phyloP scores from a whole-genome alignment of 2,797 vertebrate genomes.

The Oryzias dopingdopingensis region DNA sequence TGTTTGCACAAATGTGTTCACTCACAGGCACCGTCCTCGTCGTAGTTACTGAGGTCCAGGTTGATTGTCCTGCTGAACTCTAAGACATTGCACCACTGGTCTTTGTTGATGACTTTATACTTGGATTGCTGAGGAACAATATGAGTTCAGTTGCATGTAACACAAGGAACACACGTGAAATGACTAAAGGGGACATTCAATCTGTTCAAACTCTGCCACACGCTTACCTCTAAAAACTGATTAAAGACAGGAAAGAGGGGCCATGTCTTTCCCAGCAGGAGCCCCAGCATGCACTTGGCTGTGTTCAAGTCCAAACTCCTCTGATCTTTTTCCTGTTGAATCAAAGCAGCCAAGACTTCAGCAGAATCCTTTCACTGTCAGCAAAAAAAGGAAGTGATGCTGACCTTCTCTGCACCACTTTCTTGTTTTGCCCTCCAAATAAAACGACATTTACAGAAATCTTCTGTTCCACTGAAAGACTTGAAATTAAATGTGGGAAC shows the following conservation, averaged over 20 bases:
- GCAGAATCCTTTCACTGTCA: conserved; percentile 7
- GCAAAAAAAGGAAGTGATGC: too few relatives aligned
- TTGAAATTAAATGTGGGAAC: background rate
- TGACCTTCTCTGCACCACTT: too few relatives aligned
- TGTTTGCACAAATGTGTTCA: conserved; percentile 33
- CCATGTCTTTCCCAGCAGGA: conserved; percentile 98
- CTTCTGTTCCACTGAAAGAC: conserved; percentile 2
- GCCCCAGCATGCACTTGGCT: conserved; percentile 98
- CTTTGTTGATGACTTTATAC: conserved; percentile 99
- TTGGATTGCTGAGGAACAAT: conserved; percentile 90
- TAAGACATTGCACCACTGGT: conserved; percentile 99
- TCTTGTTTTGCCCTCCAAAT: too few relatives aligned
- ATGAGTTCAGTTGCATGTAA: background rate
- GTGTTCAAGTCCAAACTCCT: conserved; percentile 99
- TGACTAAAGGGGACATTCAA: background rate
- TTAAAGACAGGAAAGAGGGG: conserved; percentile 98
- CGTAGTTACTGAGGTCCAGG: conserved; percentile 98
- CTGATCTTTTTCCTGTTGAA: conserved; percentile 95
- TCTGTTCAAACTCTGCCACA: background rate
- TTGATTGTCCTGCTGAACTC: conserved; percentile 99
- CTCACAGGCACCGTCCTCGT: conserved; percentile 98
- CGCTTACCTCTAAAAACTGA: conserved; percentile 96
- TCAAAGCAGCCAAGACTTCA: conserved; percentile 43
- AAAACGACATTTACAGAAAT: too few relatives aligned
- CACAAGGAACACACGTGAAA: too few relatives aligned